These are phyloP conservation scores for Alviniconcha strummeri DNA, from an alignment of 2,888 invertebrate genomes.

Conservation along the genomic window DNA sequence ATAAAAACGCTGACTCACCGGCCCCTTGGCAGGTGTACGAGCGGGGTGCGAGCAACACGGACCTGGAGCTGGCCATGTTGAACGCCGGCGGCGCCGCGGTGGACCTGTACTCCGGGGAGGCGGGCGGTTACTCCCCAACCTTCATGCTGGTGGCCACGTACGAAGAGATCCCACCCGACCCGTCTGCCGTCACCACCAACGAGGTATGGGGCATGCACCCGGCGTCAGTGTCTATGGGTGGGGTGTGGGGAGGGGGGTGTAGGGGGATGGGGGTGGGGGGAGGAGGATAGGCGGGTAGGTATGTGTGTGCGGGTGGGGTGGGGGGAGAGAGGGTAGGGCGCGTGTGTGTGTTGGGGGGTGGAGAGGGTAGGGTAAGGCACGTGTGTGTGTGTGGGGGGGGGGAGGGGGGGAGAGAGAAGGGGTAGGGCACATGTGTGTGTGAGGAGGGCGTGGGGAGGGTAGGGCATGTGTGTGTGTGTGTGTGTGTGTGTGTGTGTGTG, in stretches of 20 bases:
- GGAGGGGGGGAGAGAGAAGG: no score
- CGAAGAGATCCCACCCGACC: slow-evolving; percentile 30
- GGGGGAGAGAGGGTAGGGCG: no score
- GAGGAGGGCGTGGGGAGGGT: no score
- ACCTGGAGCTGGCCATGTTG: not conserved
- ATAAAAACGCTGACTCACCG: no score
- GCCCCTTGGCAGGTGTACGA: slow-evolving; percentile 16
- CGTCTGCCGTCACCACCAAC: not conserved
- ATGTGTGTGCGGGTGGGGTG: not conserved
- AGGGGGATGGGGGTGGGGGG: not conserved
- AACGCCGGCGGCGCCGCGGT: slow-evolving; percentile 5
- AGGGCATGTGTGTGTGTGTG: no score
- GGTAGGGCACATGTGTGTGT: no score
- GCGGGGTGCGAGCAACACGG: not conserved
- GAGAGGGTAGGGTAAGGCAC: no score
- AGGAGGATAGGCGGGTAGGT: not conserved
- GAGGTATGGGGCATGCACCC: slow-evolving; percentile 29
- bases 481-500: no score
- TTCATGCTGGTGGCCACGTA: slow-evolving; percentile 33
- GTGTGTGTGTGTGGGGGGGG: no score
- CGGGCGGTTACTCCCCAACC: slow-evolving; percentile 4
- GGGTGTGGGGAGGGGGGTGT: not conserved
- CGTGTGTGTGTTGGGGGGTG: no score
- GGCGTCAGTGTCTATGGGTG: not conserved
- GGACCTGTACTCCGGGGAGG: not conserved